phyloP scores from a whole-genome alignment of 2,797 vertebrate species.

The Anomalospiza imberbis region DNA sequence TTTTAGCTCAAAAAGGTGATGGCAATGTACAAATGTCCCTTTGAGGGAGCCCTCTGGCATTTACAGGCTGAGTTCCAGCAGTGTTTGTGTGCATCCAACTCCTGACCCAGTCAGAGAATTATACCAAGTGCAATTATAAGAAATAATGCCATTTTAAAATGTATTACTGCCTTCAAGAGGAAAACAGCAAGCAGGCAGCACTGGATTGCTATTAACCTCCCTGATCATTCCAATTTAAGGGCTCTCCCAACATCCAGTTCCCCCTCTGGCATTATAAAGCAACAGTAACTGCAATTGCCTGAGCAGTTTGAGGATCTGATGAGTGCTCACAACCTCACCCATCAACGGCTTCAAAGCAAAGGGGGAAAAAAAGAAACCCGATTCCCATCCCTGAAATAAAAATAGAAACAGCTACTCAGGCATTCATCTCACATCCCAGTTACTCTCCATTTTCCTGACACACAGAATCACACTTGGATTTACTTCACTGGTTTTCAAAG shows the following conservation, averaged over 20 bases:
- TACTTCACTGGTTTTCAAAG: not conserved
- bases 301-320: not conserved
- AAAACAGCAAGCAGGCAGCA: not conserved
- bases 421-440: not conserved
- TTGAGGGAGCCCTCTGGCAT: not conserved
- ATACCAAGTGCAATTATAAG: not conserved
- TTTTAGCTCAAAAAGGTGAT: not conserved
- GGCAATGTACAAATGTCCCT: not conserved
- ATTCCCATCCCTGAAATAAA: not conserved
- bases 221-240: not conserved
- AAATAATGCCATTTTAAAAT: not conserved
- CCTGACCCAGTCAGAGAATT: not conserved
- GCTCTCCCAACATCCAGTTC: not conserved
- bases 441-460: not conserved
- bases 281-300: not conserved
- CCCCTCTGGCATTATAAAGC: not conserved
- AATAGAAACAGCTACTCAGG: not conserved
- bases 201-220: not conserved
- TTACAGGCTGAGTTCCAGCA: not conserved
- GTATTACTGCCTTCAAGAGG: not conserved
- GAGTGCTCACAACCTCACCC: not conserved
- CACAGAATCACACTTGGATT: not conserved
- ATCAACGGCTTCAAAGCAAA: not conserved
- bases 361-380: not conserved
- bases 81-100: not conserved